Percentiles rank a stretch among this genome's conserved stretches.
Conservation (phyloP, 2,113 vertebrate species). For the Oreotragus oreotragus region DNA sequence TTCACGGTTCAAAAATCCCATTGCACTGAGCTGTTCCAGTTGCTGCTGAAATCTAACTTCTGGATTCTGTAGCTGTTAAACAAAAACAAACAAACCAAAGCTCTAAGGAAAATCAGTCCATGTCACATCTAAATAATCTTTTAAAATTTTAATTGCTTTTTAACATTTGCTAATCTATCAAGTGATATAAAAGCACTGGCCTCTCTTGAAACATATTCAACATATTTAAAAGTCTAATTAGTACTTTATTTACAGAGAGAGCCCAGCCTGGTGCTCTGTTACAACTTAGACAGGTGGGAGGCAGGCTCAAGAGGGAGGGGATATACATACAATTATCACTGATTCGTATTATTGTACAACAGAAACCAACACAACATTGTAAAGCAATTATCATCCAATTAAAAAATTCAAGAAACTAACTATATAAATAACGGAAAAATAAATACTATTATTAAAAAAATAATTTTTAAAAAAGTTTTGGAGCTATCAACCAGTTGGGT, state of each 20-base stretch:
- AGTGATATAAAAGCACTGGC: slow-evolving; percentile 1
- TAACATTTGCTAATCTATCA: not conserved
- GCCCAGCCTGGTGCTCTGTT: not conserved
- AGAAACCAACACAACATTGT: not conserved
- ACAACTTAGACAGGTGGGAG: not conserved
- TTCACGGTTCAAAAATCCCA: slow-evolving; percentile 98
- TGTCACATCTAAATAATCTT: not conserved
- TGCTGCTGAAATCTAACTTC: slow-evolving; percentile 89
- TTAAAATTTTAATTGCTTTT: not conserved
- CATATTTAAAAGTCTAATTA: not conserved
- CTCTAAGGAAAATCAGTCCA: not conserved
- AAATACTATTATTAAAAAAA: not conserved
- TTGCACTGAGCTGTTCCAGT: slow-evolving; percentile 96
- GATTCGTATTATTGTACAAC: not conserved
- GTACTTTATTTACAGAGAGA: not conserved
- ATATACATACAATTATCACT: not conserved
- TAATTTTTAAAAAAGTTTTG: not conserved
- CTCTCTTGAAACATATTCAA: not conserved
- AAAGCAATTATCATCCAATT: not conserved
- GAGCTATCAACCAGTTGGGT: not conserved
- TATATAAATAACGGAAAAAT: not conserved
- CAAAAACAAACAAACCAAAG: slow-evolving; percentile 12
- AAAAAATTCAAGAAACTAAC: not conserved
- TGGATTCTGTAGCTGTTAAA: slow-evolving; percentile 83
- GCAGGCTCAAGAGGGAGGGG: not conserved